Conservation (phyloP, 2,888 invertebrate genomes). For the Allolobophora icterica region DNA sequence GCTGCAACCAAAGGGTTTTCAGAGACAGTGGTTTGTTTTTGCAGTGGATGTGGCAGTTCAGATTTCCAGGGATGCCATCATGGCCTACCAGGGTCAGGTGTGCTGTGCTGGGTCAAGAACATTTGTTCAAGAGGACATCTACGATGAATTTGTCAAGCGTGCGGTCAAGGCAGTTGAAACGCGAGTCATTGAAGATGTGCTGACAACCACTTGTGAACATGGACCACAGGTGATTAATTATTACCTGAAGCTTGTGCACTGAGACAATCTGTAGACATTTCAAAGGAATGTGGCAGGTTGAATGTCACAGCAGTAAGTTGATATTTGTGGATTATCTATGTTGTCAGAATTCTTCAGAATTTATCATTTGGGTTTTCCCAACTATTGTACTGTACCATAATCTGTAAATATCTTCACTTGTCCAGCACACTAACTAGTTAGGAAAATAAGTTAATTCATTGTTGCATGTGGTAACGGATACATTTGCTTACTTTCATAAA, state of each 20-base stretch:
- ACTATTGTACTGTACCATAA: neutral
- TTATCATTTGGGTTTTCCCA: neutral
- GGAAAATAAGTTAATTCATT: too few relatives aligned
- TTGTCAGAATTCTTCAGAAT: neutral
- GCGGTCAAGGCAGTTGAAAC: constrained; percentile 78
- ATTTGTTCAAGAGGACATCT: constrained; percentile 86
- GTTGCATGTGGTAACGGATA: too few relatives aligned
- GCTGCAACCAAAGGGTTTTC: neutral
- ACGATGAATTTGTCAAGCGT: constrained; percentile 84
- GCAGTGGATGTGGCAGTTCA: constrained; percentile 56
- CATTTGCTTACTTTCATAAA: too few relatives aligned
- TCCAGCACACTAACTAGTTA: neutral
- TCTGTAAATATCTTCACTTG: neutral
- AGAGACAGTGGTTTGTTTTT: constrained; percentile 26
- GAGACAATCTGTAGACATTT: neutral
- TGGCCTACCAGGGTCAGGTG: constrained; percentile 88
- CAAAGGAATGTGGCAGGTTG: neutral
- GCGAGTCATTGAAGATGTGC: constrained; percentile 83
- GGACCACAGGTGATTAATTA: constrained; percentile 78
- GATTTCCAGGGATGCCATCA: constrained; percentile 77
- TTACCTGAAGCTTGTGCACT: neutral
- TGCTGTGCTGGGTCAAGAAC: constrained; percentile 92
- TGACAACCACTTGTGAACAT: constrained; percentile 73
- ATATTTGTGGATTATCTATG: neutral
- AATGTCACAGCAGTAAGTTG: neutral